phyloP scores from a whole-genome alignment of 2,113 vertebrate species.

The Pituophis catenifer region DNA sequence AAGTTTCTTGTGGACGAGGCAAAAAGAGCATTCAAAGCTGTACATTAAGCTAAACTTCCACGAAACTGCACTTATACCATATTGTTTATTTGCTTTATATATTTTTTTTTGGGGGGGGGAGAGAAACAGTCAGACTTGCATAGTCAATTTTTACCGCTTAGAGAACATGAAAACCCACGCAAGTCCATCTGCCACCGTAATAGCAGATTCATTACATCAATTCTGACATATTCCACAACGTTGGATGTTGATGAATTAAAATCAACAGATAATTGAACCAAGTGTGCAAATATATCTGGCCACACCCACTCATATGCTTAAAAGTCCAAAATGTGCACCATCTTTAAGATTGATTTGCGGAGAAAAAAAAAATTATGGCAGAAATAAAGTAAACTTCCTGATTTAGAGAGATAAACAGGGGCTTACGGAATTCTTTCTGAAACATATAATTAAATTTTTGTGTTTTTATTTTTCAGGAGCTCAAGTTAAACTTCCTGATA shows the following conservation, averaged over 20 bases:
- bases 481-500: neutral
- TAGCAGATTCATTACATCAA: constrained; percentile 12
- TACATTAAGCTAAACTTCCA: neutral
- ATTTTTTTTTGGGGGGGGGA: too few relatives aligned
- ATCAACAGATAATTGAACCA: constrained; percentile 31
- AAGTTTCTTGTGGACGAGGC: neutral
- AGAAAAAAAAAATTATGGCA: neutral
- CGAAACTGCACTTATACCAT: neutral
- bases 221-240: constrained; percentile 15
- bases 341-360: constrained; percentile 42
- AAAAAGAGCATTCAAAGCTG: neutral
- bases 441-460: neutral
- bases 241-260: constrained; percentile 22
- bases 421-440: constrained; percentile 4
- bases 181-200: constrained; percentile 28
- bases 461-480: neutral
- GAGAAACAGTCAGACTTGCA: neutral
- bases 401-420: constrained; percentile 18
- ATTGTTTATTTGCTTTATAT: neutral
- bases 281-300: neutral
- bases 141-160: neutral
- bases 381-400: constrained; percentile 41
- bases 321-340: constrained; percentile 50
- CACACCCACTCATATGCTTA: neutral
- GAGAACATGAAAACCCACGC: constrained; percentile 10